Evolutionary conservation across 2,888 invertebrate genomes (phyloP).

Genomic region (Polymixis flavicincta): DNA sequence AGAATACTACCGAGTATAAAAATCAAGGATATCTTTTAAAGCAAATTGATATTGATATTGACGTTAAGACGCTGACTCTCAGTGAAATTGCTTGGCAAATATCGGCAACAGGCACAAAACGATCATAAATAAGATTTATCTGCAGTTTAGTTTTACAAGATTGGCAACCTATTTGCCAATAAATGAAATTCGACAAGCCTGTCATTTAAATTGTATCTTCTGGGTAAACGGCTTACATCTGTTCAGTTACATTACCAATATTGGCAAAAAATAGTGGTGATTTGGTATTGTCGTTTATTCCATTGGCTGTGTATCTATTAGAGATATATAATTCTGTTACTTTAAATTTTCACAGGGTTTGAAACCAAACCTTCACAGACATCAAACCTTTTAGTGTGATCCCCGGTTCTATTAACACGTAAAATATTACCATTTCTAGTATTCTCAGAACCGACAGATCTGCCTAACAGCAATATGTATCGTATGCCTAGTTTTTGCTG

Average conservation of each 20-base stretch:
- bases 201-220: conserved; percentile 7
- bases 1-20: background rate
- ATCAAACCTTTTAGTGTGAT: background rate
- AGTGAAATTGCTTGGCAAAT: conserved; percentile 1
- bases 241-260: background rate
- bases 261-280: background rate
- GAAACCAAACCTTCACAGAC: background rate
- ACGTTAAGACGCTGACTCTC: background rate
- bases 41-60: conserved; percentile 16
- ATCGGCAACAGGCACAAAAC: conserved; percentile 20
- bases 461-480: too few species aligned
- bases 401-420: background rate
- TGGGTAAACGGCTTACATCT: background rate
- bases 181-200: too few species aligned
- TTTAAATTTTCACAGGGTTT: background rate
- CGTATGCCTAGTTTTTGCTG: too few species aligned
- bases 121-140: conserved; percentile 33
- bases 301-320: background rate
- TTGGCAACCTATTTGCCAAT: conserved; percentile 26
- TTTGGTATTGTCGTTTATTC: background rate
- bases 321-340: too few species aligned
- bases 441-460: background rate
- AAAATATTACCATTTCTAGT: background rate
- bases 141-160: conserved; percentile 25
- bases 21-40: background rate